Percentiles rank a stretch among this genome's conserved stretches.
phyloP scores from a whole-genome alignment of 2,797 vertebrate genomes.

The Epinephelus malabaricus region DNA sequence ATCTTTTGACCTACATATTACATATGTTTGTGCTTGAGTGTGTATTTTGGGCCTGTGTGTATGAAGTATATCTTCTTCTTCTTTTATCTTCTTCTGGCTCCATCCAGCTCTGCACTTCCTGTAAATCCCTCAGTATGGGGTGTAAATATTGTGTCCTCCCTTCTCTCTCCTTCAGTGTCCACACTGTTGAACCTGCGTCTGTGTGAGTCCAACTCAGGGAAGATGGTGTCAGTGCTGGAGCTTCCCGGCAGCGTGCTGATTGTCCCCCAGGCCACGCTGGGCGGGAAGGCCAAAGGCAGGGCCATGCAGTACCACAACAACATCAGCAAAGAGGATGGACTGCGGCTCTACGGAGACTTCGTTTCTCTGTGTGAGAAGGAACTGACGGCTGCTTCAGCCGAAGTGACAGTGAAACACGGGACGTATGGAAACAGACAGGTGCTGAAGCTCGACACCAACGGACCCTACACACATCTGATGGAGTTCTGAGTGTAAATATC shows the following conservation, averaged over 20 bases:
- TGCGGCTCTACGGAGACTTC: slow-evolving; percentile 90
- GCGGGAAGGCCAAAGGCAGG: slow-evolving; percentile 91
- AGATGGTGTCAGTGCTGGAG: slow-evolving; percentile 89
- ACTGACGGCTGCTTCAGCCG: slow-evolving; percentile 65
- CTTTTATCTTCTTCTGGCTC: not conserved
- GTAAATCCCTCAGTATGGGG: not conserved
- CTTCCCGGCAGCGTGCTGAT: slow-evolving; percentile 93
- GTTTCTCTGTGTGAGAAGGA: slow-evolving; percentile 90
- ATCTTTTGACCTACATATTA: not conserved
- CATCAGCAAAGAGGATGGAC: slow-evolving; percentile 91
- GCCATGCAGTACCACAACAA: slow-evolving; percentile 96
- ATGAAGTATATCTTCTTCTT: no score
- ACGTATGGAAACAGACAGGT: slow-evolving; percentile 97
- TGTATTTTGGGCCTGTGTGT: no score
- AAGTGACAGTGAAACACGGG: slow-evolving; percentile 87
- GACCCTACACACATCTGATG: slow-evolving; percentile 94
- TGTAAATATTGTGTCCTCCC: not conserved
- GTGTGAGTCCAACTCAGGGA: slow-evolving; percentile 90
- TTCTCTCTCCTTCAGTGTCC: slow-evolving; percentile 82
- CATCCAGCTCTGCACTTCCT: not conserved
- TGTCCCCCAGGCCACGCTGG: slow-evolving; percentile 95
- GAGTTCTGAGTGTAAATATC: slow-evolving; percentile 84
- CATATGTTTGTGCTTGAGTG: no score
- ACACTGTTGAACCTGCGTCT: slow-evolving; percentile 91
- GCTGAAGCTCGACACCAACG: slow-evolving; percentile 93